Base-by-base conservation (phyloP, 2,113 vertebrate genomes). In the Atlantisia rogersi region DNA sequence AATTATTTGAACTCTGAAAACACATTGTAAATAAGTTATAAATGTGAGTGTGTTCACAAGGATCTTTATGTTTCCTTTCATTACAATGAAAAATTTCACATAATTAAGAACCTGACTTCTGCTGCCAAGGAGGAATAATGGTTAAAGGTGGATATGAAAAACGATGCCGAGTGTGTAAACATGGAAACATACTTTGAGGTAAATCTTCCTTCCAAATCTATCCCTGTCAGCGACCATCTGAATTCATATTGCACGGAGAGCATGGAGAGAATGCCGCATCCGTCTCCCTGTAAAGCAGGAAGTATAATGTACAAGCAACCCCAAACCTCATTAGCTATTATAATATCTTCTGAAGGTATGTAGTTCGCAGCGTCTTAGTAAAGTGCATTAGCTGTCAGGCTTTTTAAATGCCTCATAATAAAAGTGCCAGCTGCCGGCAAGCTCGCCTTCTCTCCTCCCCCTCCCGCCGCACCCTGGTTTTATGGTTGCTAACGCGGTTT, bases 121-220 rank as follows among this genome's bases (percentile, higher is more conserved):
- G 22, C 76, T 86, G 56, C 82, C 71, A 58, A 68, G 70, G 55
- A 95, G 94, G 75, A 96, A 80, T 88, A 92, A 82, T 85, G 65
- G 83, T 65, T 93, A 80, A 94, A 93, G 46, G 60, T 67, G 68
- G 65, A 16, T 70, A 32, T 94, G 75, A 97, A 90, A 95, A 96
- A 95, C 8, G 22, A 92, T 40, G 11, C 65, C 53, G 37, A 73
- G 10, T 64, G 42, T 93, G 80, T 92, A 93, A 97, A 95, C 95
- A 94, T 67, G 85, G 80, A 90, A 94, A 94, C 59, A 60, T 20
- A 68, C 80, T 68, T 90, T 42, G 69, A 92, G 90, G 91, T 39
- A 94, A 96, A 94, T 88, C 93, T 95, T 86, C 44, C 58, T 89
- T 91, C 92, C 92, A 92, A 95, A 88, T 82, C 73, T 79, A 59